Evolutionary conservation across 2,797 vertebrate genomes (phyloP), one percentile per base, ranked within the genome.

Genomic region (Sparus aurata): DNA sequence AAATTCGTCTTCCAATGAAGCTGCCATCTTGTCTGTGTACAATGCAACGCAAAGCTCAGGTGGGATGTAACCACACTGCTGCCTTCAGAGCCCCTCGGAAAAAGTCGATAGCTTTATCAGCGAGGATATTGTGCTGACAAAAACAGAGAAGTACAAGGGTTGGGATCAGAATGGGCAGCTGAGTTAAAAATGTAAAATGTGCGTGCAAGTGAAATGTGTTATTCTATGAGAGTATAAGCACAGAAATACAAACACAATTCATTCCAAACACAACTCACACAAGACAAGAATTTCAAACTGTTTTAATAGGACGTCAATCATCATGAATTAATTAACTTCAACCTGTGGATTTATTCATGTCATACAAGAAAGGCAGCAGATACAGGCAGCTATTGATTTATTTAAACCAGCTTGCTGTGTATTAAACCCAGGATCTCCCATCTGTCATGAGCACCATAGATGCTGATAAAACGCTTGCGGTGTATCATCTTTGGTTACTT

Each of bases 1-100:
- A 87, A 98, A 98, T 84, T 98, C 97, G 60, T 98, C 98, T 77
- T 97, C 96, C 88, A 97, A 87, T 59, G 91, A 91, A 65, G 96
- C 94, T 69, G 95, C 95, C 95, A 95, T 96, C 93, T 95, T 95
- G 93, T 86, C 85, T 92, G 92, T 93, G 90, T 91, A 91, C 88
- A 82, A 41, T 55, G 47, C 2, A 64, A 63, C 77, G 60, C 12
- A 13, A 69, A 43, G 50, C 58, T 20, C 55, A 41, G 53, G 76
- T 61, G 69, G 64, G 79, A 70, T 11, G 85, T 9, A 34, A 18
- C 52, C 2, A 38, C 43, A 1, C 18, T 80, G 90, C 15, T 67
- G 74, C 90, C 4, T 92, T 92, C 82, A 67, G 0, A 0, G 41
- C 9, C 2, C 41, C 79, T 68, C 72, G 73, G 86, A 69, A 11